A percentile compares a stretch with the other conserved stretches of the same genome.
These are phyloP conservation scores for Zoanthus gigantus DNA, from an alignment of 92 coral and sea anemone genomes.

Conservation along the genomic window DNA sequence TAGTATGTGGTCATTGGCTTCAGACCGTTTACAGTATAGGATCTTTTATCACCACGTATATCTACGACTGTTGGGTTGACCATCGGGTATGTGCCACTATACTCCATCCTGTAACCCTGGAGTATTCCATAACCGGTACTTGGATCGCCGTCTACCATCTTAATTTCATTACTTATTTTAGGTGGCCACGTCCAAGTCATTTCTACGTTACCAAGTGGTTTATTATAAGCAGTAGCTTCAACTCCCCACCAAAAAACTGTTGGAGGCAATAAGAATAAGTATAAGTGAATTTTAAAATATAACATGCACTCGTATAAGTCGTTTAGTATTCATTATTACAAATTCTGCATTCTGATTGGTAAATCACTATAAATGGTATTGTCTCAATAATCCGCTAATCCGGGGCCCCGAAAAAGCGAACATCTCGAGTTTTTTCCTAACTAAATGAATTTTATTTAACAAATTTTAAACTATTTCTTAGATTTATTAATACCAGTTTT, in stretches of 20 bases:
- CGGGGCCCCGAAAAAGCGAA: too few relatives aligned
- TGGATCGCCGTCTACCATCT: neutral
- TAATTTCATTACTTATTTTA: neutral
- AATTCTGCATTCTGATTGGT: too few relatives aligned
- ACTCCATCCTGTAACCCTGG: conserved; percentile 4
- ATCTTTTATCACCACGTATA: neutral
- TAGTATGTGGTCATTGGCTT: neutral
- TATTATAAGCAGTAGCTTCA: neutral
- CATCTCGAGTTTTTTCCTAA: too few relatives aligned
- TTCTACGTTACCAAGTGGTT: neutral
- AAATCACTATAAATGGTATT: too few relatives aligned
- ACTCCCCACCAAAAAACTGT: neutral
- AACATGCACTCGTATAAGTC: too few relatives aligned
- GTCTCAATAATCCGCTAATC: too few relatives aligned
- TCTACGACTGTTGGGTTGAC: neutral
- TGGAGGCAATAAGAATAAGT: neutral
- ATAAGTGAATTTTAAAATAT: too few relatives aligned
- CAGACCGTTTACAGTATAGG: neutral
- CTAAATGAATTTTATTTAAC: too few relatives aligned
- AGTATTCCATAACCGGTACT: neutral
- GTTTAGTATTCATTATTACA: too few relatives aligned
- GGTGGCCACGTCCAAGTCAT: neutral
- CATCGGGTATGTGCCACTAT: neutral
- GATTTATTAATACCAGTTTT: too few relatives aligned
- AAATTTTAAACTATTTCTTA: too few relatives aligned